Conservation (phyloP, 2,888 invertebrate species). For the Napeogenes inachia region DNA sequence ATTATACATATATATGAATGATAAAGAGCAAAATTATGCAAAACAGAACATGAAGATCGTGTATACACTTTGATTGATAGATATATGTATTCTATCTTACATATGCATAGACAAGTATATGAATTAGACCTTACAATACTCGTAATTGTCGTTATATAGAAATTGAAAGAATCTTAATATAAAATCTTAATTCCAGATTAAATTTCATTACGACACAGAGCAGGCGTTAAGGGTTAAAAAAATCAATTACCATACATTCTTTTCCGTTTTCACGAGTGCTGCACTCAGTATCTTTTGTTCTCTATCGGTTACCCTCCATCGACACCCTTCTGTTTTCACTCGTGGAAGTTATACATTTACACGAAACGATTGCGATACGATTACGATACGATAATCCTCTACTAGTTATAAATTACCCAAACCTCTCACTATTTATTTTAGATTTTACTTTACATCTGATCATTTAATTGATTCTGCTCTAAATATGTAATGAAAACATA, state of each 20-base stretch:
- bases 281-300: slow-evolving; percentile 39
- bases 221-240: slow-evolving; percentile 39
- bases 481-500: too few species aligned
- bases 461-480: too few species aligned
- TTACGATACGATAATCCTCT: background rate
- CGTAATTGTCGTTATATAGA: background rate
- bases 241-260: slow-evolving; percentile 45
- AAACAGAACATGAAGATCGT: too few species aligned
- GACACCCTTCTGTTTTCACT: slow-evolving; percentile 42
- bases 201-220: slow-evolving; percentile 25
- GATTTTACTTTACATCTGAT: too few species aligned
- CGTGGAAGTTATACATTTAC: slow-evolving; percentile 29
- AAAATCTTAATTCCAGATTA: slow-evolving; percentile 15
- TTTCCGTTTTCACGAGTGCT: slow-evolving; percentile 37
- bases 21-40: too few species aligned
- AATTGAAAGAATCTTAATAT: background rate
- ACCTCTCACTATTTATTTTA: too few species aligned
- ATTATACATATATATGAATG: too few species aligned
- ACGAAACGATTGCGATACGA: slow-evolving; percentile 23
- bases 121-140: background rate
- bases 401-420: too few species aligned
- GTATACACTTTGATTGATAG: too few species aligned
- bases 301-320: slow-evolving; percentile 46
- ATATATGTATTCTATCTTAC: too few species aligned
- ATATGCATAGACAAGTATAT: too few species aligned